Percentiles rank a stretch among this genome's conserved stretches.
Conservation (phyloP, 2,113 vertebrate genomes). For the Nerophis lumbriciformis region DNA sequence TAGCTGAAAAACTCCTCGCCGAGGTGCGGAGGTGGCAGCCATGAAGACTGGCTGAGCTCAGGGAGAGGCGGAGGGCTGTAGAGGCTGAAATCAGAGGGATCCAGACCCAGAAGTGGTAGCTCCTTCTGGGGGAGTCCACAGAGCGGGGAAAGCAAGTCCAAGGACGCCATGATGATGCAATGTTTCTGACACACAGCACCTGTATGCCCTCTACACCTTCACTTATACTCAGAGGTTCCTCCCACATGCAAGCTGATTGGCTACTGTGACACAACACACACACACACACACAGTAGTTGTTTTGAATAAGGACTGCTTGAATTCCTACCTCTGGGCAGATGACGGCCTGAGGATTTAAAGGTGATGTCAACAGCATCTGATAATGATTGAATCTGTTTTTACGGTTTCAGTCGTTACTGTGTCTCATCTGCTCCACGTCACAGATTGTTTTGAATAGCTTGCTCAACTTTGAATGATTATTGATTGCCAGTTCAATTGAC, state of each 20-base stretch:
- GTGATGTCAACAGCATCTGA: not conserved
- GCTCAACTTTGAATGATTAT: too few relatives aligned
- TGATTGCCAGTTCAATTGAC: too few relatives aligned
- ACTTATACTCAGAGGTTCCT: conserved; percentile 57
- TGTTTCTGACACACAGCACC: conserved; percentile 8
- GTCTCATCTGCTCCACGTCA: not conserved
- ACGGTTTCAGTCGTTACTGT: conserved; percentile 24
- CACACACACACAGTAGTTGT: conserved; percentile 4
- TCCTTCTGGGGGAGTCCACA: conserved; percentile 74
- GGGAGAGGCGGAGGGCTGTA: conserved; percentile 77
- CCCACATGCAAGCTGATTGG: conserved; percentile 58
- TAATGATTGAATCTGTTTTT: conserved; percentile 7
- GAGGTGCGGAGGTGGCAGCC: conserved; percentile 50
- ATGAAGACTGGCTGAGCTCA: conserved; percentile 70
- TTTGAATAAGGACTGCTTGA: conserved; percentile 48
- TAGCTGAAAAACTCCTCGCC: conserved; percentile 78
- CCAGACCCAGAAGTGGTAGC: conserved; percentile 65
- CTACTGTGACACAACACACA: not conserved
- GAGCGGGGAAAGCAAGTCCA: conserved; percentile 64
- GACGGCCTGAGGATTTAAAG: conserved; percentile 16
- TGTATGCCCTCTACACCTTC: conserved; percentile 46
- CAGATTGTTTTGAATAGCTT: not conserved
- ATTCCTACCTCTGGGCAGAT: conserved; percentile 28
- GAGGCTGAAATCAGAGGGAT: conserved; percentile 82
- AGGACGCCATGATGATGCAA: conserved; percentile 80